phyloP scores from a whole-genome alignment of 2,113 vertebrate genomes.

The Chaenocephalus aceratus region DNA sequence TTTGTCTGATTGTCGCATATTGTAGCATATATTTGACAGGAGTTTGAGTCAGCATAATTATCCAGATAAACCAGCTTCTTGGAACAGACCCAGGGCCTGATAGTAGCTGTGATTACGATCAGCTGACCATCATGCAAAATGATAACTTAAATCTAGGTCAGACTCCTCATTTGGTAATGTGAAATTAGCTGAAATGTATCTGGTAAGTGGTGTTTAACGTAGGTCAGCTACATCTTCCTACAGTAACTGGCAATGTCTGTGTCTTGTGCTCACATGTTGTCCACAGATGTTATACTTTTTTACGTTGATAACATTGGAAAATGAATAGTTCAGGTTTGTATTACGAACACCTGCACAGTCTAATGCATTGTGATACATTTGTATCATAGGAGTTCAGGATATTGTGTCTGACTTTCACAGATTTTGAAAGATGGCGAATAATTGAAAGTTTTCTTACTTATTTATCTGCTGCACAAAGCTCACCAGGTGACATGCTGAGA shows the following conservation, averaged over 20 bases:
- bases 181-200: background rate
- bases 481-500: constrained; percentile 53
- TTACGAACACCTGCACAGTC: background rate
- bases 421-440: constrained; percentile 14
- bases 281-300: background rate
- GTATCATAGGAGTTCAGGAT: background rate
- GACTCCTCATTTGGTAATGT: background rate
- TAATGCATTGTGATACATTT: background rate
- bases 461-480: constrained; percentile 37
- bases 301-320: background rate
- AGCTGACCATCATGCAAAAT: background rate
- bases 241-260: background rate
- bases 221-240: background rate
- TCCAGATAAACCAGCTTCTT: constrained; percentile 14
- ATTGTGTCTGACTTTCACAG: background rate
- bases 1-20: background rate
- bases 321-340: background rate
- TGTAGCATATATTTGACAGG: constrained; percentile 5
- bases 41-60: constrained; percentile 14
- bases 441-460: constrained; percentile 16
- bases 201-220: background rate
- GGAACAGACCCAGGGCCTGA: constrained; percentile 1
- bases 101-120: background rate
- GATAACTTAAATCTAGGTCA: constrained; percentile 21
- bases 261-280: background rate